Conservation (phyloP, 2,797 vertebrate species). For the Pseudochaenichthys georgianus region DNA sequence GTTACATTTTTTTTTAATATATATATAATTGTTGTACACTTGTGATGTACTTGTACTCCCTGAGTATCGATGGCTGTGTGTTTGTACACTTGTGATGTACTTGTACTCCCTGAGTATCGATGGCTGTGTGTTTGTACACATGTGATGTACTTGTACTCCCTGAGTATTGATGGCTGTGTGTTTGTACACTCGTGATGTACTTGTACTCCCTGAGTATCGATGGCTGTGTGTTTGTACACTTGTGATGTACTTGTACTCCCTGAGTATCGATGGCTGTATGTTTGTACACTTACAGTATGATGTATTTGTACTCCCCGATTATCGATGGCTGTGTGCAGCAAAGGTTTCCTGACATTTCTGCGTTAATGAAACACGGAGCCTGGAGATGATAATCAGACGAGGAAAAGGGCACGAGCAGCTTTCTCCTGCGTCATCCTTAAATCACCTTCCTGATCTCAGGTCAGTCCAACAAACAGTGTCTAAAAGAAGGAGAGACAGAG, state of each 20-base stretch:
- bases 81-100: background rate
- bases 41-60: too few species aligned
- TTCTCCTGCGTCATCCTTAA: conserved; percentile 43
- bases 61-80: too few species aligned
- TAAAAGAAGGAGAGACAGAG: background rate
- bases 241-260: too few species aligned
- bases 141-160: too few species aligned
- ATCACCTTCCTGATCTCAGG: conserved; percentile 26
- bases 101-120: background rate
- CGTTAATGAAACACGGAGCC: conserved; percentile 67
- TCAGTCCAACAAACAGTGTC: background rate
- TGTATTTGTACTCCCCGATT: background rate
- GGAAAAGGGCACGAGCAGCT: conserved; percentile 56
- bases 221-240: too few species aligned
- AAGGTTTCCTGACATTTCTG: conserved; percentile 63
- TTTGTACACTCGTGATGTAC: background rate
- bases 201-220: background rate
- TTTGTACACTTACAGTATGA: too few species aligned
- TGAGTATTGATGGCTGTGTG: too few species aligned
- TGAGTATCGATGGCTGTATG: too few species aligned
- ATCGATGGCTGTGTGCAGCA: background rate
- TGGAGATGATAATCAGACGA: conserved; percentile 40
- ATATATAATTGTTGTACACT: too few species aligned
- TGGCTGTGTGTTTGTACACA: too few species aligned
- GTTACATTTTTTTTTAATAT: too few species aligned